These are phyloP conservation scores for Canis aureus DNA, from an alignment of 2,113 vertebrate species.

Conservation along the genomic window DNA sequence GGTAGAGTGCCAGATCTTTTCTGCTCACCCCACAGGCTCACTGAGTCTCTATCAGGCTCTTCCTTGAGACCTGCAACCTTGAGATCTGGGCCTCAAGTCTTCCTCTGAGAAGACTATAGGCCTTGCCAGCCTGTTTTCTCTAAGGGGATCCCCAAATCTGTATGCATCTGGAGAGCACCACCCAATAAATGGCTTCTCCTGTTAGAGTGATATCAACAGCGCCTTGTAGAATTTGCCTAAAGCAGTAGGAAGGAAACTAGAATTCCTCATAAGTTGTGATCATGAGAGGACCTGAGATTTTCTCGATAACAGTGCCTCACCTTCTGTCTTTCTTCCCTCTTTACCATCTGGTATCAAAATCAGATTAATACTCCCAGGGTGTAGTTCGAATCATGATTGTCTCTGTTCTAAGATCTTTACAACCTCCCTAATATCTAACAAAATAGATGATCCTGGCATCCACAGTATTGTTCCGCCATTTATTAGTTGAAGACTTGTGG, in stretches of 20 bases:
- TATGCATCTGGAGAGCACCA: background rate
- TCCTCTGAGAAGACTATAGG: background rate
- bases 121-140: background rate
- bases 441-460: background rate
- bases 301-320: background rate
- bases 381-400: background rate
- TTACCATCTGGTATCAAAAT: background rate
- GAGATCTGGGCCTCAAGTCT: background rate
- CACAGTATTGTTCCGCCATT: background rate
- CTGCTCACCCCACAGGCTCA: background rate
- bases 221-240: background rate
- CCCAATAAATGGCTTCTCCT: background rate
- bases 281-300: background rate
- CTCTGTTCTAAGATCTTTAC: background rate
- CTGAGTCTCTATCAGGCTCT: background rate
- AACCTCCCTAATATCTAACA: background rate
- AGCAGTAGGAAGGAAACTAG: background rate
- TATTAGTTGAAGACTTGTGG: background rate
- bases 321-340: background rate
- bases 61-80: background rate
- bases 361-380: background rate
- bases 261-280: background rate
- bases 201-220: background rate
- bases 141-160: background rate
- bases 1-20: background rate